Evolutionary conservation across 2,113 vertebrate genomes (phyloP).

Genomic region (Eptatretus burgeri): DNA sequence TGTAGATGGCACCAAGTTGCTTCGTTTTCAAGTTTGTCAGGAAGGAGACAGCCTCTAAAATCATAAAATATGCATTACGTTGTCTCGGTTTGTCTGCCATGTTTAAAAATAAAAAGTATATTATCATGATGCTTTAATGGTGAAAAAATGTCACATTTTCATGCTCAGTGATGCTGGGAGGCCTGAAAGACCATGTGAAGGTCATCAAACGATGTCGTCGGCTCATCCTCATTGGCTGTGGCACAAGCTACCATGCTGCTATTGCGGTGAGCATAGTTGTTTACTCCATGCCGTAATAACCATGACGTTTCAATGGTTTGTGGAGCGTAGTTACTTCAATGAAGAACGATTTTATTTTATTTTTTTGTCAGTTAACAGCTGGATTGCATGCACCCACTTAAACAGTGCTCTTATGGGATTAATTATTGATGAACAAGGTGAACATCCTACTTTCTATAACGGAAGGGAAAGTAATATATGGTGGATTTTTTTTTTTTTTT

Average conservation of each 20-base stretch:
- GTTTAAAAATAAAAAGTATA: not conserved
- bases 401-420: too few relatives aligned
- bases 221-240: constrained; percentile 79
- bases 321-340: too few relatives aligned
- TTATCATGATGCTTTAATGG: not conserved
- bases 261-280: constrained; percentile 38
- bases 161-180: constrained; percentile 44
- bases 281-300: not conserved
- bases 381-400: too few relatives aligned
- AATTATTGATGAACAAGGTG: too few relatives aligned
- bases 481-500: too few relatives aligned
- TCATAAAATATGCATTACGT: not conserved
- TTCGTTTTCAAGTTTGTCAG: constrained; percentile 8
- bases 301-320: too few relatives aligned
- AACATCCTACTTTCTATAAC: too few relatives aligned
- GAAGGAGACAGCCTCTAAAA: not conserved
- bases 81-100: not conserved
- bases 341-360: too few relatives aligned
- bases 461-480: too few relatives aligned
- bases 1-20: not conserved
- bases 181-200: constrained; percentile 90
- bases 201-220: constrained; percentile 83
- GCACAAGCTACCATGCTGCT: constrained; percentile 78
- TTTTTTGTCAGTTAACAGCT: too few relatives aligned
- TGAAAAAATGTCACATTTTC: constrained; percentile 5